These are phyloP conservation scores for Pseudachorutes palmiensis DNA, from an alignment of 1,140 invertebrate genomes.

Conservation along the genomic window DNA sequence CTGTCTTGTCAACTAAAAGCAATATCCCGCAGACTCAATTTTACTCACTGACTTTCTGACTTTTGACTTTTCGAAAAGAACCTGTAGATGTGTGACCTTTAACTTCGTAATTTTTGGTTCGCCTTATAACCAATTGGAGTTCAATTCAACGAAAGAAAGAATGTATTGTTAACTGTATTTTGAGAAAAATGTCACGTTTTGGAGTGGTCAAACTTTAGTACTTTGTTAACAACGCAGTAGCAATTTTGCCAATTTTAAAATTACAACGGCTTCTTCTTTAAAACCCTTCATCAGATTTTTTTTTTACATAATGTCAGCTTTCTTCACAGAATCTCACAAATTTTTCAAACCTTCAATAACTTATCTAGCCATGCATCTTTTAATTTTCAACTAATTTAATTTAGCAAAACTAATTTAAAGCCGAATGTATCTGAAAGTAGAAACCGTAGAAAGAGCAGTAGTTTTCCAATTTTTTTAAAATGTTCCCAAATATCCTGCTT, in stretches of 20 bases:
- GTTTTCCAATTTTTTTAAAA: neutral
- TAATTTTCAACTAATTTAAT: too few relatives aligned
- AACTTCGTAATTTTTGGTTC: neutral
- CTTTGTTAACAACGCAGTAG: neutral
- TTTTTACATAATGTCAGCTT: too few relatives aligned
- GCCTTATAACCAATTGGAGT: too few relatives aligned
- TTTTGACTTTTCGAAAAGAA: neutral
- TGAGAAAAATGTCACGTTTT: neutral
- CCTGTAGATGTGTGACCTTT: neutral
- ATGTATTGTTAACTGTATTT: neutral
- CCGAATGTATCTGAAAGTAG: too few relatives aligned
- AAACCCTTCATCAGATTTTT: too few relatives aligned
- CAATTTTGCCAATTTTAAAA: too few relatives aligned
- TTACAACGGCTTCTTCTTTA: too few relatives aligned
- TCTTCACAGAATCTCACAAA: too few relatives aligned
- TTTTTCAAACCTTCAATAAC: too few relatives aligned
- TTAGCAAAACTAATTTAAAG: too few relatives aligned
- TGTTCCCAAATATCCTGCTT: neutral
- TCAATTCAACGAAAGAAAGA: neutral
- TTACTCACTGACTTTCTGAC: neutral
- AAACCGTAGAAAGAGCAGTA: neutral
- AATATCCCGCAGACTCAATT: neutral
- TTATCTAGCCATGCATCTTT: too few relatives aligned
- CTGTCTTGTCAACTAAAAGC: neutral
- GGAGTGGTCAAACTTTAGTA: neutral